Base-by-base conservation (phyloP, 2,797 vertebrate genomes). In the Poeciliopsis presidionis region DNA sequence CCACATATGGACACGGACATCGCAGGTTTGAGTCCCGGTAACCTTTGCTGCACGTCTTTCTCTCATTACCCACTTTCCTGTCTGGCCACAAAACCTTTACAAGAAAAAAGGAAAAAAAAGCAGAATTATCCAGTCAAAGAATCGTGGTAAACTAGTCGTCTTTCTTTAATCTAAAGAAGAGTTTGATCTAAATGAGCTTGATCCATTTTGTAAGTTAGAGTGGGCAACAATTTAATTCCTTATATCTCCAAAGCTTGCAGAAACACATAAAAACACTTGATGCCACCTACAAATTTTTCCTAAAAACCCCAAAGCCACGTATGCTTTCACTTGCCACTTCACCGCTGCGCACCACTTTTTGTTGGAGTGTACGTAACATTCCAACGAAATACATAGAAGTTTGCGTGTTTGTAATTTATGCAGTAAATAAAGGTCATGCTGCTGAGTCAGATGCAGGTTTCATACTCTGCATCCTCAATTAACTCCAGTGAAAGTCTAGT, bases 401-500 rank as follows among this genome's bases (percentile, higher is more conserved):
- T 57, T 55, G 25, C 12, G 53, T 25, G 51, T 53, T 25, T 47
- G 14, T 47, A 53, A 25, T 22, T 22, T 53, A 53, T 22, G 51
- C 22, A 53, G 51, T 9, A 53, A 53, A 53, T 20, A 53, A 53
- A 53, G 53, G 80, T 51, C 39, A 4, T 5, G 39, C 53, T 79
- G 75, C 78, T 88, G 83, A 84, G 73, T 87, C 61, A 86, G 75
- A 91, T 88, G 87, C 61, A 14, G 75, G 79, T 80, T 86, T 75
- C 72, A 81, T 63, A 63, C 28, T 22, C 18, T 53, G 22, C 20
- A 53, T 72, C 53, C 78, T 78, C 89, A 91, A 90, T 93, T 89
- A 92, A 86, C 88, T 83, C 78, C 43, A 78, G 61, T 74, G 22
- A 39, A 30, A 30, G 74, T 86, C 86, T 89, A 92, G 93, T 93